Evolutionary conservation across 2,113 vertebrate genomes (phyloP).

Genomic region (Gadus chalcogrammus): DNA sequence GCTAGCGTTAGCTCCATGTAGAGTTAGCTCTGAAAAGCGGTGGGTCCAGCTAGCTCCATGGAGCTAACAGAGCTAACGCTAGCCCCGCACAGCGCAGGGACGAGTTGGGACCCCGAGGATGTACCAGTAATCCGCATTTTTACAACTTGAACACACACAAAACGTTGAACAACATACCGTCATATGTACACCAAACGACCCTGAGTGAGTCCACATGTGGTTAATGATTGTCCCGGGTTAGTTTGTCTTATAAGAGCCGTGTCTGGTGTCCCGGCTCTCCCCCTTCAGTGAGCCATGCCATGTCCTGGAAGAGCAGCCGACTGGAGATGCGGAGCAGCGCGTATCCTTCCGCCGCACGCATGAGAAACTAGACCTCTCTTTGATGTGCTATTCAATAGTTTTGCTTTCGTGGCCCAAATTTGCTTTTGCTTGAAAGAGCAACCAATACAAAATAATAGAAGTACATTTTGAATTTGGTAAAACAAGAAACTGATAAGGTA

Average conservation of each 20-base stretch:
- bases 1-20: no score
- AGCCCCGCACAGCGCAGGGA: constrained; percentile 43
- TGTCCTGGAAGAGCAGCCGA: constrained; percentile 63
- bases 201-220: not conserved
- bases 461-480: no score
- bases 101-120: constrained; percentile 30
- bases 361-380: constrained; percentile 40
- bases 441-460: no score
- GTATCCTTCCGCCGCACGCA: constrained; percentile 70
- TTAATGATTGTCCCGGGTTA: constrained; percentile 18
- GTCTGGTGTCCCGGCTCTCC: constrained; percentile 24
- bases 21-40: no score
- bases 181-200: constrained; percentile 50
- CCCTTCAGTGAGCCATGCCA: constrained; percentile 48
- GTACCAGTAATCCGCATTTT: constrained; percentile 19
- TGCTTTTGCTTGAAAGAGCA: no score
- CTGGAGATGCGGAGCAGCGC: constrained; percentile 56
- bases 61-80: constrained; percentile 32
- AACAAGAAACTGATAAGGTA: no score
- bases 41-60: constrained; percentile 12
- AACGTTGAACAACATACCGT: not conserved
- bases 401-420: no score
- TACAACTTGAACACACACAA: not conserved
- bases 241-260: constrained; percentile 10
- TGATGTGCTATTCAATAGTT: no score